These are phyloP conservation scores for Chloropsis hardwickii DNA, from an alignment of 2,113 vertebrate genomes.

Conservation along the genomic window DNA sequence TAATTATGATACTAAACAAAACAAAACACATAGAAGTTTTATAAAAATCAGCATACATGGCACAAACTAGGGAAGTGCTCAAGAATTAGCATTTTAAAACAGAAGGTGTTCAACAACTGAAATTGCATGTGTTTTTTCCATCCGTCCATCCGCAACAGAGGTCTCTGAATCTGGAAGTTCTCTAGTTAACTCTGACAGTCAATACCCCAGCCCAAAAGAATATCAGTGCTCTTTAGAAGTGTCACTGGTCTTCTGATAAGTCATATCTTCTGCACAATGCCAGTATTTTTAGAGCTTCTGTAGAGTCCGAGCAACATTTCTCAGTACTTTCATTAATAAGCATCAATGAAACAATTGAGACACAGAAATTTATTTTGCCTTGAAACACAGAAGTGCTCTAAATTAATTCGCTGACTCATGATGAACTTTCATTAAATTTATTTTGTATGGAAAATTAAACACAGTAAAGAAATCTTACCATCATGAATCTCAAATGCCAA, in stretches of 20 bases:
- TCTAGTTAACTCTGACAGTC: background rate
- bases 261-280: background rate
- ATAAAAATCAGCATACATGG: background rate
- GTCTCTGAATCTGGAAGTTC: background rate
- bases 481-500: constrained; percentile 96
- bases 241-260: background rate
- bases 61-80: background rate
- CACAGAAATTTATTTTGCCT: background rate
- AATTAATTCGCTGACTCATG: background rate
- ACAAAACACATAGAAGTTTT: background rate
- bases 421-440: background rate
- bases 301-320: background rate
- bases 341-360: background rate
- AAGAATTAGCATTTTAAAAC: background rate
- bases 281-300: background rate
- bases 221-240: background rate
- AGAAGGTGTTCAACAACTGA: background rate
- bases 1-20: background rate
- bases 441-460: background rate
- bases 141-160: background rate
- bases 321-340: background rate
- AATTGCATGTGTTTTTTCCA: background rate
- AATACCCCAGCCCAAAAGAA: background rate
- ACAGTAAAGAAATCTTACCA: constrained; percentile 78
- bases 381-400: background rate